Evolutionary conservation across 2,888 invertebrate genomes (phyloP).

Genomic region (Selenia dentaria): DNA sequence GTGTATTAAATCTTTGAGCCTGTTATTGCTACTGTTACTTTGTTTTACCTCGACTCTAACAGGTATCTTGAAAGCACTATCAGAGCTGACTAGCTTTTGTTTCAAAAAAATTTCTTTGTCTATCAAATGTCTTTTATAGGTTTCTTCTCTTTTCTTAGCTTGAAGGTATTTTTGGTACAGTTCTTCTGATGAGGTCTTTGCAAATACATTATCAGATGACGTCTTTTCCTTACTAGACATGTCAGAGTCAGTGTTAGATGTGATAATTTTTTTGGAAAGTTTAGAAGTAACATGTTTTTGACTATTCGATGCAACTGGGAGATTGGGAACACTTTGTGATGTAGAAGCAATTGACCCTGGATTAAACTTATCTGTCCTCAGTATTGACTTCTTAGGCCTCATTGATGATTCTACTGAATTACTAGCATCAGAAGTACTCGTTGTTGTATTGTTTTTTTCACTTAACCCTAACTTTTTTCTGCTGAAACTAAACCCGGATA

Average conservation of each 20-base stretch:
- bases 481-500: slow-evolving; percentile 70
- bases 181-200: slow-evolving; percentile 70
- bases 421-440: slow-evolving; percentile 70
- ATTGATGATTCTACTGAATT: slow-evolving; percentile 50
- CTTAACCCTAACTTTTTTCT: slow-evolving; percentile 53
- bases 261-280: slow-evolving; percentile 39
- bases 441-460: slow-evolving; percentile 54
- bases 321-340: slow-evolving; percentile 76
- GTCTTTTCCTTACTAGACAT: slow-evolving; percentile 59
- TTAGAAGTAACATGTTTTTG: slow-evolving; percentile 47
- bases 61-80: slow-evolving; percentile 51
- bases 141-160: slow-evolving; percentile 66
- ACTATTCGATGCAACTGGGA: slow-evolving; percentile 52
- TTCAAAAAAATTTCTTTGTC: slow-evolving; percentile 73
- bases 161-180: slow-evolving; percentile 71
- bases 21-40: slow-evolving; percentile 55
- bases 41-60: slow-evolving; percentile 44
- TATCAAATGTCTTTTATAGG: slow-evolving; percentile 66
- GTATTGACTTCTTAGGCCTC: slow-evolving; percentile 72
- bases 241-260: slow-evolving; percentile 67
- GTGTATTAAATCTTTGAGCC: slow-evolving; percentile 67
- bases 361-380: slow-evolving; percentile 67
- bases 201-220: slow-evolving; percentile 55
- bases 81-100: slow-evolving; percentile 67
- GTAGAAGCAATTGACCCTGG: slow-evolving; percentile 64